Base-by-base conservation (phyloP, 2,113 vertebrate species). In the Cyprinodon variegatus region DNA sequence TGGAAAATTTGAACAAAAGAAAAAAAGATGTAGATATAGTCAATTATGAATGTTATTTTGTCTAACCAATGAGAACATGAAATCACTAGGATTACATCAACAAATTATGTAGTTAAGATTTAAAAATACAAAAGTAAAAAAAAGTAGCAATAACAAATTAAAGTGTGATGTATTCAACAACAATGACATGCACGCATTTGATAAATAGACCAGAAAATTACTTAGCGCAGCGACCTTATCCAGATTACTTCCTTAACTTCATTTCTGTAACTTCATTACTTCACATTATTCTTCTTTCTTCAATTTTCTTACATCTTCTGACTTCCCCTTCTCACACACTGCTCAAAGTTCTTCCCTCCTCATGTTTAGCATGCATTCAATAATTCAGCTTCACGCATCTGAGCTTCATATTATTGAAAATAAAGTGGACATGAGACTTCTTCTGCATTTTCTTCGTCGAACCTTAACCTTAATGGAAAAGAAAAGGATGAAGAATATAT, bases 391-490 rank as follows among this genome's bases (percentile, higher is more conserved):
- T 96, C 96, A 97, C 95, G 96, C 96, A 98, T 96, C 96, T 96
- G 96, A 98, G 96, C 97, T 97, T 98, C 96, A 97, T 96, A 96
- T 96, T 97, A 96, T 95, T 95, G 94, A 97, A 94, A 97, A 95
- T 95, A 96, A 97, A 98, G 96, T 95, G 95, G 96, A 96, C 95
- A 97, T 96, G 96, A 96, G 96, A 96, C 96, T 96, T 98, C 96
- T 96, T 98, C 97, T 94, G 96, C 94, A 96, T 97, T 98, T 97
- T 96, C 97, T 97, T 98, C 96, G 97, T 98, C 93, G 96, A 96
- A 95, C 93, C 96, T 96, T 97, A 97, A 99, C 97, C 97, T 98
- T 99, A 95, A 97, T 96, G 96, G 96, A 97, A 98, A 98, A 99
- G 96, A 98, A 99, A 88, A 97, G 96, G 96, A 96, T 98, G 96